Evolutionary conservation across 2,113 vertebrate genomes (phyloP), one percentile per base, ranked within the genome.

Genomic region (Brienomyrus longianalis): DNA sequence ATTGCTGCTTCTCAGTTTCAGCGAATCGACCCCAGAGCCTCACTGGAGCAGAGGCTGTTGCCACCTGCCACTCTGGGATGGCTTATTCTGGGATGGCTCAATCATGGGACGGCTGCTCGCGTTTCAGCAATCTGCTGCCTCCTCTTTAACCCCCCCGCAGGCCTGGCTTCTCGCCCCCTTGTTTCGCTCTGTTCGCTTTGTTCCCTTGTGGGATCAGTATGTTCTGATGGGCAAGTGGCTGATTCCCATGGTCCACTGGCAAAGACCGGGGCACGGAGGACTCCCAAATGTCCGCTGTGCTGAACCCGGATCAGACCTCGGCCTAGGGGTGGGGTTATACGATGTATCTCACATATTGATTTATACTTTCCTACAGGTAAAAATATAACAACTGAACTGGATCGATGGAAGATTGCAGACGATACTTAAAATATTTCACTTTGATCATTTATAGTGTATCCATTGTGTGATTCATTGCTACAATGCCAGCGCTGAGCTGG

Each of bases 21-120:
- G 39, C 45, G 43, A 85, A 89, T 89, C 77, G 80, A 84, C 83
- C 88, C 51, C 50, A 54, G 47, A 54, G 88, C 31, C 51, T n/a
- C 74, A 0, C 13, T n/a, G 77, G 54, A 56, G 74, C 52, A 43
- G 27, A 47, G 35, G 6, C 50, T 9, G 31, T 47, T n/a, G 39
- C 54, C 15, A 21, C 54, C 86, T 35, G 52, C 35, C 23, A 47
- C 31, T 35, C 87, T 19, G 39, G 52, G 10, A 31, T 39, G n/a
- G n/a, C 27, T 74, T 83, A 19, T 59, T 62, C 52, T 39, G 27
- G 17, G 70, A 51, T 45, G 5, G 47, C 27, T 39, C 43, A 50
- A 43, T 89, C 88, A 4, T 5, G 7, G 31, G 9, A 51, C 15
- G 47, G 66, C 62, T 80, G 88, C 13, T 51, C 17, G 17, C 27